Percentiles rank a stretch among this genome's conserved stretches.
phyloP scores from a whole-genome alignment of 2,797 vertebrate species.

The Cottoperca gobio region DNA sequence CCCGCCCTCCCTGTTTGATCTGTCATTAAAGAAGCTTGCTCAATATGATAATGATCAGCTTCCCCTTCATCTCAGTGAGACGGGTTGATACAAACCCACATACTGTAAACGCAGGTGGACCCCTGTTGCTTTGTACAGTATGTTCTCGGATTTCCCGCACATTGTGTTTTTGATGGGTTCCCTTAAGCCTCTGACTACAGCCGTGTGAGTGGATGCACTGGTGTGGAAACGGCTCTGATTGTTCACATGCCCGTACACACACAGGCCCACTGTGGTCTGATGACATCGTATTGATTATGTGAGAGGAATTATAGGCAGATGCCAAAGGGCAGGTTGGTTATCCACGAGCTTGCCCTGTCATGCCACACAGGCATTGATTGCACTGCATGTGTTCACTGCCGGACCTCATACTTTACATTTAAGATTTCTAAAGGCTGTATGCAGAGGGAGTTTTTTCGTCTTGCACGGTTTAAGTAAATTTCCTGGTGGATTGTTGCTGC shows the following conservation, averaged over 20 bases:
- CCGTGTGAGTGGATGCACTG: constrained; percentile 1
- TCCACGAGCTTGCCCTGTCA: constrained; percentile 30
- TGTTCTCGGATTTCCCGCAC: neutral
- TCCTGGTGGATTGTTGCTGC: constrained; percentile 16
- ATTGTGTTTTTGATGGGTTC: neutral
- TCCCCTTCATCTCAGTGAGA: neutral
- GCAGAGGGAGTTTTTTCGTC: neutral
- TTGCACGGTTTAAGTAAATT: constrained; percentile 3
- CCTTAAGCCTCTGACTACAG: neutral
- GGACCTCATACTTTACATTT: neutral
- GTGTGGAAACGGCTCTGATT: constrained; percentile 49
- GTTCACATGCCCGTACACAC: constrained; percentile 32
- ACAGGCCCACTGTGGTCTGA: constrained; percentile 38
- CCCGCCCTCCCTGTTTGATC: constrained; percentile 12
- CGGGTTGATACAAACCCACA: neutral
- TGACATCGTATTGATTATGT: constrained; percentile 66
- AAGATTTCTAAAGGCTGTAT: neutral
- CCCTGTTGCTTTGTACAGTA: neutral
- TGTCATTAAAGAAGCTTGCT: constrained; percentile 12
- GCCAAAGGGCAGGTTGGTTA: constrained; percentile 49
- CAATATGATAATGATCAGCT: constrained; percentile 5
- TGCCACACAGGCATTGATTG: constrained; percentile 31
- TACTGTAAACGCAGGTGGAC: neutral
- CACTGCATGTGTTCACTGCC: neutral
- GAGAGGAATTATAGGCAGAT: constrained; percentile 45